A percentile compares a stretch with the other conserved stretches of the same genome.
Conservation (phyloP, 2,797 vertebrate species). For the Kryptopterus vitreolus region DNA sequence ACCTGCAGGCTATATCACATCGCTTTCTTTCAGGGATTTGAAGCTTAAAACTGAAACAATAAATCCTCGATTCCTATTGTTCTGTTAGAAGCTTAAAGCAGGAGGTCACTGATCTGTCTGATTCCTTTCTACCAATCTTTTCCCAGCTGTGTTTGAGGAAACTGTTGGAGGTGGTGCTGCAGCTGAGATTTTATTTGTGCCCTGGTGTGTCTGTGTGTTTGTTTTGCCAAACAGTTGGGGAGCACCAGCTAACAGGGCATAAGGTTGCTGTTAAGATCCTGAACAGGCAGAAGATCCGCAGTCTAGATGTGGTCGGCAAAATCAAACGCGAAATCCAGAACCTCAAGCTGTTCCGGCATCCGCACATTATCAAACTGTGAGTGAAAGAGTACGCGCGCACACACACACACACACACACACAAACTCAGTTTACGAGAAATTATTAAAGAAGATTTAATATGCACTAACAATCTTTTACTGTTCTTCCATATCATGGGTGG, state of each 20-base stretch:
- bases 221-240: slow-evolving; percentile 82
- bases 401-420: slow-evolving; percentile 27
- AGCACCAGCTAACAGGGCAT: slow-evolving; percentile 95
- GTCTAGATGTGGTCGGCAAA: slow-evolving; percentile 97
- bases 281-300: slow-evolving; percentile 97
- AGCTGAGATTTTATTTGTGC: slow-evolving; percentile 47
- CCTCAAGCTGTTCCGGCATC: slow-evolving; percentile 96
- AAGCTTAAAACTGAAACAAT: slow-evolving; percentile 34
- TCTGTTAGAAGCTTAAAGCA: slow-evolving; percentile 39
- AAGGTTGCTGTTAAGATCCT: slow-evolving; percentile 99
- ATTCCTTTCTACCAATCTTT: slow-evolving; percentile 46
- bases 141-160: slow-evolving; percentile 43
- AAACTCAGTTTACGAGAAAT: slow-evolving; percentile 1
- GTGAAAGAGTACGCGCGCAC: slow-evolving; percentile 59
- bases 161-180: slow-evolving; percentile 42
- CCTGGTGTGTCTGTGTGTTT: slow-evolving; percentile 57
- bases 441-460: neutral
- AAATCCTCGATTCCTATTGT: slow-evolving; percentile 31
- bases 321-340: slow-evolving; percentile 99
- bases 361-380: slow-evolving; percentile 99
- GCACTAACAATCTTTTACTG: neutral
- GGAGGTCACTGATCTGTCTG: slow-evolving; percentile 30
- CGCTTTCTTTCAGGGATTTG: slow-evolving; percentile 28
- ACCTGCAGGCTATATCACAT: slow-evolving; percentile 28
- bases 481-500: neutral